Evolutionary conservation across 2,888 invertebrate genomes (phyloP).

Genomic region (Zaprionus lineosus): DNA sequence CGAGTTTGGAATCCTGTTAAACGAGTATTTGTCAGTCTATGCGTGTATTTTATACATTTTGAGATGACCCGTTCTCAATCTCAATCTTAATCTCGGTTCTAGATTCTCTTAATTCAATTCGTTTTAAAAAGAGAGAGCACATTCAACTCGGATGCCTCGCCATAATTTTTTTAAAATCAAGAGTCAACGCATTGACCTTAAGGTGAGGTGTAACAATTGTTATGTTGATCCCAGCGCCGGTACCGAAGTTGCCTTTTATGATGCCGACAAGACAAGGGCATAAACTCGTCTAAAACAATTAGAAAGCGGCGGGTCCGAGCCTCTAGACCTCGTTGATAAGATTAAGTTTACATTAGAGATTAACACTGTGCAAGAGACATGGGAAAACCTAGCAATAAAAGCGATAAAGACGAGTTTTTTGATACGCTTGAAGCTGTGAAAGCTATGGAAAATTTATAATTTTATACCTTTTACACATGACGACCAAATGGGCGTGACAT

Average conservation of each 20-base stretch:
- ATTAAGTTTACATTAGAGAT: slow-evolving; percentile 23
- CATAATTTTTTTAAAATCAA: too few relatives aligned
- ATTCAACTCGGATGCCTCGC: too few relatives aligned
- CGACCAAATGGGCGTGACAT: too few relatives aligned
- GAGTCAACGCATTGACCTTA: slow-evolving; percentile 56
- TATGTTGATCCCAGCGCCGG: background rate
- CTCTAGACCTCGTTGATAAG: slow-evolving; percentile 31
- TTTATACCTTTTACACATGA: background rate
- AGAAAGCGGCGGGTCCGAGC: slow-evolving; percentile 2
- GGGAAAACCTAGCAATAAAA: background rate
- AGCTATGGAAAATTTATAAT: slow-evolving; percentile 14
- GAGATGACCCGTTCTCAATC: too few relatives aligned
- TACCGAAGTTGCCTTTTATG: slow-evolving; percentile 8
- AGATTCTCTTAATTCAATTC: too few relatives aligned
- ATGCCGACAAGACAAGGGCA: slow-evolving; percentile 23
- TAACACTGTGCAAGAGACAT: background rate
- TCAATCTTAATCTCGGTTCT: too few relatives aligned
- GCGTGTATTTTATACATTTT: slow-evolving; percentile 3
- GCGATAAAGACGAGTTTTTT: background rate
- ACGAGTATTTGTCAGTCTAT: slow-evolving; percentile 7
- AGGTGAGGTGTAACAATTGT: slow-evolving; percentile 30
- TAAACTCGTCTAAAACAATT: slow-evolving; percentile 15
- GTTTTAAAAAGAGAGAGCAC: background rate
- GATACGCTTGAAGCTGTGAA: slow-evolving; percentile 1
- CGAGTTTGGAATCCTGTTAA: background rate